Conservation (phyloP, 92 coral and sea anemone species). For the Epizoanthus rinbou region DNA sequence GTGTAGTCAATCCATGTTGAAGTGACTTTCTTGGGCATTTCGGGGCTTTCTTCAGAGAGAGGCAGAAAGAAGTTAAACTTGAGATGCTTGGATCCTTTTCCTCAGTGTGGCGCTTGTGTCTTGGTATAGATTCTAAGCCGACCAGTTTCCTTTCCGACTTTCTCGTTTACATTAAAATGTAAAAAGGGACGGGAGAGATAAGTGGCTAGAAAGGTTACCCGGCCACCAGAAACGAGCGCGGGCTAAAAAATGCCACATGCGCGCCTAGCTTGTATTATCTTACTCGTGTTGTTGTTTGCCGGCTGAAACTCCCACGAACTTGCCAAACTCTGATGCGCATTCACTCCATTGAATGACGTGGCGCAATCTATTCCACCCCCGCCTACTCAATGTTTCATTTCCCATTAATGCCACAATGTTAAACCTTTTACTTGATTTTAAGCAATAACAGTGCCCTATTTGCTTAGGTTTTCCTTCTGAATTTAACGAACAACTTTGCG, state of each 20-base stretch:
- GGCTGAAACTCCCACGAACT: conserved; percentile 16
- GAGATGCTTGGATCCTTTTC: not conserved
- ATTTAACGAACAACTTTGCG: not conserved
- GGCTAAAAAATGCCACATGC: not conserved
- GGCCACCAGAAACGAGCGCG: too few species aligned
- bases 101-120: not conserved
- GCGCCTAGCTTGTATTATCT: conserved; percentile 13
- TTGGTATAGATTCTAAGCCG: not conserved
- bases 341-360: conserved; percentile 40
- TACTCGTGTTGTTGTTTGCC: conserved; percentile 28
- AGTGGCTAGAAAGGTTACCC: too few species aligned
- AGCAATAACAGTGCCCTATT: not conserved
- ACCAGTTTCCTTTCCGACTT: not conserved
- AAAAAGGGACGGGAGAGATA: not conserved
- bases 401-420: not conserved
- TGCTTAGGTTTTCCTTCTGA: not conserved
- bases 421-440: conserved; percentile 10
- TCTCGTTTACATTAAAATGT: conserved; percentile 24
- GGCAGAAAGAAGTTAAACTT: not conserved
- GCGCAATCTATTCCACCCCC: conserved; percentile 38
- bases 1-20: conserved; percentile 72
- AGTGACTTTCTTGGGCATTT: conserved; percentile 49
- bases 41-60: not conserved
- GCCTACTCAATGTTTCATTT: conserved; percentile 9
- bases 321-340: conserved; percentile 21